phyloP scores from a whole-genome alignment of 2,113 vertebrate genomes.

The Varanus komodoensis region DNA sequence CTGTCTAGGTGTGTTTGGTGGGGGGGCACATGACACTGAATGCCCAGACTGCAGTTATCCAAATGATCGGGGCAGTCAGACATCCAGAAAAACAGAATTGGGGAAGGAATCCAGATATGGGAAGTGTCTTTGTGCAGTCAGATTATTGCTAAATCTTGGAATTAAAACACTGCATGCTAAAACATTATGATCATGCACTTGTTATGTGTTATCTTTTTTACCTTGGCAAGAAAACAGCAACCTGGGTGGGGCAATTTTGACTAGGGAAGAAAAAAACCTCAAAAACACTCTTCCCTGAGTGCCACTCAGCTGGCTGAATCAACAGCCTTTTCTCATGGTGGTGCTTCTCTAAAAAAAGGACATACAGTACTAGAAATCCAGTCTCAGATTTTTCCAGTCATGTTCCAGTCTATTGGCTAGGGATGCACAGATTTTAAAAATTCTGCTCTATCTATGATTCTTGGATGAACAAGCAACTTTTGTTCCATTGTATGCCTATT shows the following conservation, averaged over 20 bases:
- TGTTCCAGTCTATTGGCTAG: neutral
- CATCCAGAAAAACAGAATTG: neutral
- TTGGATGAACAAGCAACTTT: too few species aligned
- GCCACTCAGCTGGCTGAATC: too few species aligned
- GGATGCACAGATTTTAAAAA: too few species aligned
- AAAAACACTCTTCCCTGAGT: neutral
- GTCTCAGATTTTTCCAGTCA: neutral
- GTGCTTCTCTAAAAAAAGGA: neutral
- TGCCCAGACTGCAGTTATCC: neutral
- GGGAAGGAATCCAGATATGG: neutral
- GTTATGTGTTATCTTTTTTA: neutral
- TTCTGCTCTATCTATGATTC: too few species aligned
- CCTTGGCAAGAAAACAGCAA: neutral
- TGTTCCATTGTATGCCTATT: too few species aligned
- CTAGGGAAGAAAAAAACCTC: neutral
- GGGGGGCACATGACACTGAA: neutral
- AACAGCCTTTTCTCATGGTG: neutral
- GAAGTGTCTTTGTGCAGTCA: neutral
- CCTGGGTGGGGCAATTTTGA: neutral
- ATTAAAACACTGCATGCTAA: neutral
- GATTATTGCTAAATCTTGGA: neutral
- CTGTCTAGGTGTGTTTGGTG: neutral
- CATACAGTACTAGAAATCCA: neutral
- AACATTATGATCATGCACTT: neutral
- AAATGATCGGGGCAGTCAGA: neutral